Base-by-base conservation (phyloP, 2,113 vertebrate genomes). In the Condylura cristata region DNA sequence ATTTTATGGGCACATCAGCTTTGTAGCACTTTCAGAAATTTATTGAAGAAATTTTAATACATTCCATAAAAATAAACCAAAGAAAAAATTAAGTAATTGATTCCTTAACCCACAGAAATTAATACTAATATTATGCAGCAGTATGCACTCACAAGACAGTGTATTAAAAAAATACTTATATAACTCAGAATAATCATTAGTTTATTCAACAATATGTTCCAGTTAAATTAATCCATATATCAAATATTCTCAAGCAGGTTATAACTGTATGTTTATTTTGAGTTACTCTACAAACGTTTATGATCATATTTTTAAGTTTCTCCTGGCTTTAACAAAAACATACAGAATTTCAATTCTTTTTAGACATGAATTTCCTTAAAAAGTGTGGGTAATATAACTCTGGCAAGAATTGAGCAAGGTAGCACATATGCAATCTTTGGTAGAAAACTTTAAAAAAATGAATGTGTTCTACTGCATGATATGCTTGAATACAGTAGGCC, bases 21-120 rank as follows among this genome's bases (percentile, higher is more conserved):
- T 80, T 93, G 6, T 34, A 60, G 79, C 53, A 79, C 24, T 75
- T 75, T 84, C 13, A 80, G 26, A 86, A 94, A 63, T 60, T 95
- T 87, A 83, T 60, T 80, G 26, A 44, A 53, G 39, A 71, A 3
- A 56, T 84, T 90, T 93, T 87, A 74, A 84, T 81, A 86, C 76
- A 90, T 76, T 81, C 4, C 68, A 80, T 6, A 71, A 39, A 86
- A 90, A 84, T 75, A 87, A 81, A 66, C 66, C 9, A 70, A 87
- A 85, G n/a, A 86, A 66, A 65, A 84, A 93, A 68, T 28, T 60
- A 58, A 4, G 34, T 58, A 86, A 48, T 32, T 80, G 28, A 3
- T 48, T 84, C 75, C 22, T 81, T 46, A 87, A 37, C 28, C 12
- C 63, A 51, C 65, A 78, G 44, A 85, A 85, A 75, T 75, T 60